Evolutionary conservation across 2,797 vertebrate species (phyloP).

Genomic region (Phoxinus dragarum): DNA sequence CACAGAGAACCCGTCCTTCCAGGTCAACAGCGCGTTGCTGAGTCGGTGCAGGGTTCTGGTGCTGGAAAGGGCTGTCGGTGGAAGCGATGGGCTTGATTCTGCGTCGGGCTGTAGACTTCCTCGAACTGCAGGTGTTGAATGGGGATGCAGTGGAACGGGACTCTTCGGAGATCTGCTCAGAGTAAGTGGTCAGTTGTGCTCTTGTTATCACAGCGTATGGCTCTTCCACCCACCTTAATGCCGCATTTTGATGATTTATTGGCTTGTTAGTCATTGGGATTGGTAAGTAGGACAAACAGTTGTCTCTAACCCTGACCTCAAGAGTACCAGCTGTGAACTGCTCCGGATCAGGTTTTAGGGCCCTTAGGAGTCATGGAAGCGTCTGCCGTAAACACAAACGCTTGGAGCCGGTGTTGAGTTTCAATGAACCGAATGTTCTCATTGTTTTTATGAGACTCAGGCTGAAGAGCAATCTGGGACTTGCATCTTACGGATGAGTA

Average conservation of each 20-base stretch:
- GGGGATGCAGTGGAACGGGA: conserved; percentile 66
- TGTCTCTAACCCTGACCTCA: background rate
- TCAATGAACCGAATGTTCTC: conserved; percentile 32
- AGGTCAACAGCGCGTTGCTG: conserved; percentile 92
- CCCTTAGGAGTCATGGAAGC: conserved; percentile 39
- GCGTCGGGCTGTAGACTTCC: conserved; percentile 81
- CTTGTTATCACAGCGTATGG: conserved; percentile 26
- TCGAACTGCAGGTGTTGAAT: conserved; percentile 83
- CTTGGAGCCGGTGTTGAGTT: conserved; percentile 29
- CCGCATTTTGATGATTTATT: conserved; percentile 55
- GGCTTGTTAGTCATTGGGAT: conserved; percentile 53
- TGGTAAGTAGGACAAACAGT: background rate
- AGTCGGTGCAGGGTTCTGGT: conserved; percentile 95
- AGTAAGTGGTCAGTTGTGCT: conserved; percentile 80
- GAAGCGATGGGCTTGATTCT: conserved; percentile 91
- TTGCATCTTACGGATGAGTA: background rate
- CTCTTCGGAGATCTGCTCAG: conserved; percentile 64
- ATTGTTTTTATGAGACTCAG: conserved; percentile 34
- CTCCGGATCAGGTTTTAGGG: conserved; percentile 50
- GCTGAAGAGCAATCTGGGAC: background rate
- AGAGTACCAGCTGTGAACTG: conserved; percentile 53
- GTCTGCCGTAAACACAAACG: conserved; percentile 33
- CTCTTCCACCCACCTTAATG: conserved; percentile 28
- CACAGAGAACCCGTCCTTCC: conserved; percentile 98
- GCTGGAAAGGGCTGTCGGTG: conserved; percentile 90